phyloP scores from a whole-genome alignment of 2,113 vertebrate species.

The Numida meleagris region DNA sequence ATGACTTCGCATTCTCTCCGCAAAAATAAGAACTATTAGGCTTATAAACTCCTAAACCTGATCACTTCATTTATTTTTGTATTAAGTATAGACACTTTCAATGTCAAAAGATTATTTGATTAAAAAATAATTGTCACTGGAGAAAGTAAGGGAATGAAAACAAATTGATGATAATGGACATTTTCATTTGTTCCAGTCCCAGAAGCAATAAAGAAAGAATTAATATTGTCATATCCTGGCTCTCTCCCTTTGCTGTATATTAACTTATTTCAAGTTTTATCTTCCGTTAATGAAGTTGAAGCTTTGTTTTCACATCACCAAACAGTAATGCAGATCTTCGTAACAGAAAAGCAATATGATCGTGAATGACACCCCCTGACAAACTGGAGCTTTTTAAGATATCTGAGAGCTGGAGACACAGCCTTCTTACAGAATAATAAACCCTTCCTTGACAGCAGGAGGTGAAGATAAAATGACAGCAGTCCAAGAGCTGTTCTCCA shows the following conservation, averaged over 20 bases:
- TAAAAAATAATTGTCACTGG: neutral
- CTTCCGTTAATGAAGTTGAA: conserved; percentile 14
- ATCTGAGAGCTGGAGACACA: neutral
- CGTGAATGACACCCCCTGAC: neutral
- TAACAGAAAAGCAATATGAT: neutral
- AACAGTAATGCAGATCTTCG: neutral
- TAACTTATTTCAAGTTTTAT: conserved; percentile 7
- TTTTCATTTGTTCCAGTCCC: neutral
- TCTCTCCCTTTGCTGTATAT: neutral
- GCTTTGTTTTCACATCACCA: neutral
- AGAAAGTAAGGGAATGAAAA: conserved; percentile 1
- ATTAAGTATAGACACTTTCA: neutral
- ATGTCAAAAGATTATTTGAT: neutral
- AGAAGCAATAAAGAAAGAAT: conserved; percentile 2
- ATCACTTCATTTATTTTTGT: neutral
- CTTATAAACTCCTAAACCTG: neutral
- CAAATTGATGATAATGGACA: neutral
- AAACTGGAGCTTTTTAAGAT: neutral
- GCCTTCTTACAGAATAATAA: neutral
- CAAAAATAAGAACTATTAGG: neutral
- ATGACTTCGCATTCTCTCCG: neutral
- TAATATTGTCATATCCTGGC: neutral
- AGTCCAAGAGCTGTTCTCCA: neutral
- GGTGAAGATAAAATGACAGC: neutral
- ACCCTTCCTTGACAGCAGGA: neutral